Evolutionary conservation across 2,797 vertebrate species (phyloP), one percentile per base, ranked within the genome.

Genomic region (Microctenopoma stevenorrisi): DNA sequence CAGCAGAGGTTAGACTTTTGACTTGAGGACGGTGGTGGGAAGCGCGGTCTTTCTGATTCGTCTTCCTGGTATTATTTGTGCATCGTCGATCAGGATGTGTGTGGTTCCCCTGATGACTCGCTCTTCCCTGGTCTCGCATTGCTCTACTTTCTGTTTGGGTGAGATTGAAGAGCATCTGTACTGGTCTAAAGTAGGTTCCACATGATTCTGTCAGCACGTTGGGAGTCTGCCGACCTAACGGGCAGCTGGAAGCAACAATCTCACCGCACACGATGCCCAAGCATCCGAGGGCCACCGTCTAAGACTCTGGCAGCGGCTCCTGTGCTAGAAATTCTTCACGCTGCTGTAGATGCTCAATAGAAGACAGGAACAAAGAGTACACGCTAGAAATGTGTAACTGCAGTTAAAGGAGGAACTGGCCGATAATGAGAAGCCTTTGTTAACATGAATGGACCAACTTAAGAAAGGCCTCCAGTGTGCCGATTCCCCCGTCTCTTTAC

Each of bases 301-400:
- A 18, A 56, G 64, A 5, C 40, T 54, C 57, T 63, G 72, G 52
- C 56, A 70, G 18, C 57, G 18, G 35, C 67, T 46, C 56, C 56
- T 13, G 25, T 2, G 37, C 56, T 60, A 1, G 65, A 61, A 72
- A 61, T 38, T n/a, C 67, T 50, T 58, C 11, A 11, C 70, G n/a
- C 62, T 40, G 44, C 49, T 53, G 57, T 12, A 44, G 60, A 1
- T 7, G 0, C 30, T 60, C 51, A 52, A 18, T 26, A 12, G 59
- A 60, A 26, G 53, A 63, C 10, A 1, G 25, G 16, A 1, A 2
- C 22, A 1, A 2, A 40, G 22, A 53, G 4, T 9, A 11, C 57
- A 8, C 42, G 13, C 59, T 28, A 40, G 77, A 71, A 63, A 71
- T 28, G 56, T 63, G 61, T 61, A 71, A 14, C 30, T 46, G 1